Percentiles rank a stretch among this genome's conserved stretches.
These are phyloP conservation scores for Kuschelorhynchus macadamiae DNA, from an alignment of 2,888 invertebrate genomes.

Conservation along the genomic window DNA sequence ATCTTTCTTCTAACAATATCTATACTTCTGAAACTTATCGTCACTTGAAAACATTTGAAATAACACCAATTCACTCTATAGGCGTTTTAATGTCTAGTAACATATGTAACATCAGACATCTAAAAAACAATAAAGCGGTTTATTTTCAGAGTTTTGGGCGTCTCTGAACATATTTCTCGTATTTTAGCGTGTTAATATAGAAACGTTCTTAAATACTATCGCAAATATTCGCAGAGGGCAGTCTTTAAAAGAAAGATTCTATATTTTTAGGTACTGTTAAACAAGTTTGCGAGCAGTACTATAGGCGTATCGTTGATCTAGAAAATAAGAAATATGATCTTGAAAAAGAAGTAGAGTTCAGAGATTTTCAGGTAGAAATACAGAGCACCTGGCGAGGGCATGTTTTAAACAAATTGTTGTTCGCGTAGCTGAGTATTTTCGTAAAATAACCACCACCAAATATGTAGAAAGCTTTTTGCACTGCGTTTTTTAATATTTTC, in stretches of 20 bases:
- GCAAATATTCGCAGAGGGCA: background rate
- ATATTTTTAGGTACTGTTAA: slow-evolving; percentile 50
- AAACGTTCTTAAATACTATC: too few relatives aligned
- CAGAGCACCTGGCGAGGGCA: slow-evolving; percentile 12
- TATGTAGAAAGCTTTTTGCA: slow-evolving; percentile 46
- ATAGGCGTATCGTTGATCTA: slow-evolving; percentile 85
- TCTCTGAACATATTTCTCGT: too few relatives aligned
- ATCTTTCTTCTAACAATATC: slow-evolving; percentile 18
- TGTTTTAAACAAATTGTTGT: slow-evolving; percentile 33
- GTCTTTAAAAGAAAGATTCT: slow-evolving; percentile 20
- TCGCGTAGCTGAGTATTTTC: slow-evolving; percentile 35
- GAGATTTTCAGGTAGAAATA: slow-evolving; percentile 90
- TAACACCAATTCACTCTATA: background rate
- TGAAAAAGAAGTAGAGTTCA: slow-evolving; percentile 96
- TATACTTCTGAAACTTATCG: background rate
- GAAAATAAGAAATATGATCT: slow-evolving; percentile 98
- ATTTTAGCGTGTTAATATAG: too few relatives aligned
- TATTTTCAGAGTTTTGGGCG: too few relatives aligned
- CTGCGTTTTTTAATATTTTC: slow-evolving; percentile 40
- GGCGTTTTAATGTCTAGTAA: too few relatives aligned
- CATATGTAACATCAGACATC: too few relatives aligned
- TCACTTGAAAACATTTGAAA: background rate
- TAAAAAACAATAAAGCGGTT: too few relatives aligned
- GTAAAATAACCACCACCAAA: slow-evolving; percentile 45
- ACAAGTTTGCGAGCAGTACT: slow-evolving; percentile 75